These are phyloP conservation scores for Calidris pugnax DNA, from an alignment of 2,113 vertebrate species.

Conservation along the genomic window DNA sequence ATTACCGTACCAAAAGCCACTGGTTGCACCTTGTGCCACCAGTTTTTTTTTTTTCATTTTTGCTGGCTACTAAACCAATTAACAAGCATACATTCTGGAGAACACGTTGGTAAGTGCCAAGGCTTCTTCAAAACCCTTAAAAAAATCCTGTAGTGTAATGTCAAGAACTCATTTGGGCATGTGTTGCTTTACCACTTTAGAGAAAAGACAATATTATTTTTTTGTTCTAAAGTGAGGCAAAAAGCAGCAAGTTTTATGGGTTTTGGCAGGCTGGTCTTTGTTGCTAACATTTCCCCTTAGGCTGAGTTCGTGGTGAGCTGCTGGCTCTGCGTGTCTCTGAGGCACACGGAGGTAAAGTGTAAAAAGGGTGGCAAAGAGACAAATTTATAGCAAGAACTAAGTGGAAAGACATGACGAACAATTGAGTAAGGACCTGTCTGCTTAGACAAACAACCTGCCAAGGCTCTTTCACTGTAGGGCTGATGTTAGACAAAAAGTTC, in stretches of 20 bases:
- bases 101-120: not conserved
- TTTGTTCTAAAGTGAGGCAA: conserved; percentile 38
- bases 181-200: conserved; percentile 36
- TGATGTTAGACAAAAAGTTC: not conserved
- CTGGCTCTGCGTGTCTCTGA: not conserved
- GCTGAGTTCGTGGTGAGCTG: not conserved
- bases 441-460: conserved; percentile 50
- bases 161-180: conserved; percentile 12
- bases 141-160: not conserved
- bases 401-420: not conserved
- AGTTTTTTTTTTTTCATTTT: not conserved
- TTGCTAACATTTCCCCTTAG: not conserved
- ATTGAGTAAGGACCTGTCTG: conserved; percentile 13
- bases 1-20: not conserved
- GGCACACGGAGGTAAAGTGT: not conserved
- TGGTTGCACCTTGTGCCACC: not conserved
- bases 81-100: not conserved
- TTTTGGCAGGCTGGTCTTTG: conserved; percentile 15
- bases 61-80: not conserved
- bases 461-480: not conserved
- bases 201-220: conserved; percentile 45
- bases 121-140: conserved; percentile 13
- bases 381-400: conserved; percentile 26
- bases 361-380: not conserved
- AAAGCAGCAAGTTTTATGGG: conserved; percentile 40